Evolutionary conservation across 2,888 invertebrate species (phyloP).

Genomic region (Panopea generosa): DNA sequence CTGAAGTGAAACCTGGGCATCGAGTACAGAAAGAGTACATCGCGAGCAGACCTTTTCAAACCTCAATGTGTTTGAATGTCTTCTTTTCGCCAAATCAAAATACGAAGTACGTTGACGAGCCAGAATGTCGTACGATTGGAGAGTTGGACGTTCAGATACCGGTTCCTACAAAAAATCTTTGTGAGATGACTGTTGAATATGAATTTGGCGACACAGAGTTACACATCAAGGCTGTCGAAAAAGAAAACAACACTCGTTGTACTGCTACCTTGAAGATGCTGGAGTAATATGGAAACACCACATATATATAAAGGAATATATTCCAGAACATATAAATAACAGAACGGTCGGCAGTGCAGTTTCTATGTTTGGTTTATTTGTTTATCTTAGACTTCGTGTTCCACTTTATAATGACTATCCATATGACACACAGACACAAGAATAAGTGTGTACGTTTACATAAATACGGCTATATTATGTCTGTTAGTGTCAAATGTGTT

Average conservation of each 20-base stretch:
- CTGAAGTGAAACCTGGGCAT: constrained; percentile 15
- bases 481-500: no score
- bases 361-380: no score
- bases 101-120: constrained; percentile 26
- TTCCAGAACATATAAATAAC: no score
- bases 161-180: constrained; percentile 8
- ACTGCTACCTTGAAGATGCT: constrained; percentile 20
- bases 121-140: constrained; percentile 11
- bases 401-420: no score
- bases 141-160: constrained; percentile 9
- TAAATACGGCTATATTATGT: no score
- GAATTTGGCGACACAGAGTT: constrained; percentile 57
- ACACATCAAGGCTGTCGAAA: constrained; percentile 34
- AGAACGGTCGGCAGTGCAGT: no score
- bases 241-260: constrained; percentile 28
- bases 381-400: no score
- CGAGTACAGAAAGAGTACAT: constrained; percentile 3
- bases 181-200: constrained; percentile 34
- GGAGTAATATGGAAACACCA: constrained; percentile 5
- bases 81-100: constrained; percentile 1
- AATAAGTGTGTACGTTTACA: no score
- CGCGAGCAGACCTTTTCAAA: constrained; percentile 12
- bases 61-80: constrained; percentile 1
- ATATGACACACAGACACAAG: no score
- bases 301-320: no score